Evolutionary conservation across 2,888 invertebrate genomes (phyloP).

Genomic region (Girardia tigrina): DNA sequence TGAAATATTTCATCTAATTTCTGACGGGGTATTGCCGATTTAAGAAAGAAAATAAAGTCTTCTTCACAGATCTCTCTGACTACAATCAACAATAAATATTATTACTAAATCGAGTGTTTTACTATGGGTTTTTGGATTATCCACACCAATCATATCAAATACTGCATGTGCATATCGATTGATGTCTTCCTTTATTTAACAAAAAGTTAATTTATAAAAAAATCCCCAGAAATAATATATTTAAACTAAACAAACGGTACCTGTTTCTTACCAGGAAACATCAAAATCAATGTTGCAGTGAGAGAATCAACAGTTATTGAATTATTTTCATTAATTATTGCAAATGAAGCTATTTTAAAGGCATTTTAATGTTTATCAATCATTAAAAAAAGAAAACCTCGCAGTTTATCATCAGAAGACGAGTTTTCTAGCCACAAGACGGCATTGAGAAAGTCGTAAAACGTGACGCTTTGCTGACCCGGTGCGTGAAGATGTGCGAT

Average conservation of each 20-base stretch:
- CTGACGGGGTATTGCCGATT: background rate
- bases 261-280: background rate
- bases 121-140: background rate
- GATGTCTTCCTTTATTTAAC: slow-evolving; percentile 1
- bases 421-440: slow-evolving; percentile 45
- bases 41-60: background rate
- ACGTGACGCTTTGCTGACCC: slow-evolving; percentile 41
- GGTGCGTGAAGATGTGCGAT: background rate
- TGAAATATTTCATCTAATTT: background rate
- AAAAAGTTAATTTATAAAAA: background rate
- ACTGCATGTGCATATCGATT: background rate
- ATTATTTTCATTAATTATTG: background rate
- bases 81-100: too few relatives aligned
- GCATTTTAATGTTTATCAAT: background rate
- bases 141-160: background rate
- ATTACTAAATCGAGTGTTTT: background rate
- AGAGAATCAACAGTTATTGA: background rate
- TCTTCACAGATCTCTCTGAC: background rate
- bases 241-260: background rate
- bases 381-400: background rate
- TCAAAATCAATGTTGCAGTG: background rate
- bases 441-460: slow-evolving; percentile 44
- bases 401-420: background rate
- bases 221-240: background rate
- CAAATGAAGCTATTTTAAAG: background rate